Percentiles rank a stretch among this genome's conserved stretches.
These are phyloP conservation scores for Gryllus bimaculatus DNA, from an alignment of 1,140 invertebrate genomes.

Conservation along the genomic window DNA sequence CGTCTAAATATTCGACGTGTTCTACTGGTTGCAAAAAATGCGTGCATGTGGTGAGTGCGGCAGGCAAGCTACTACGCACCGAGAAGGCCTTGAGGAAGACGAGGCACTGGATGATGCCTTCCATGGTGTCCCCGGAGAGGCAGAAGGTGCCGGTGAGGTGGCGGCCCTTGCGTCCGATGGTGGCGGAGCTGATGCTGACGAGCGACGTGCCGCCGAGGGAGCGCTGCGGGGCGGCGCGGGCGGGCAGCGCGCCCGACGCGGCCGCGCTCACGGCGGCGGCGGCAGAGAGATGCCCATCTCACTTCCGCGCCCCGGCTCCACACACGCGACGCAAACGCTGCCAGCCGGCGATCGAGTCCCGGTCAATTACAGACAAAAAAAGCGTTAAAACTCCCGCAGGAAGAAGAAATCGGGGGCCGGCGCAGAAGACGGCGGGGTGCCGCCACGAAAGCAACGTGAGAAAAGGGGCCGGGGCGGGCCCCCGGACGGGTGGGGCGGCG, in stretches of 20 bases:
- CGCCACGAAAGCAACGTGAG: too few relatives aligned
- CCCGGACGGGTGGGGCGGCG: too few relatives aligned
- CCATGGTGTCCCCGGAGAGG: conserved; percentile 80
- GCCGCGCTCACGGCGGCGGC: conserved; percentile 23
- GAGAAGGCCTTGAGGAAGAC: conserved; percentile 85
- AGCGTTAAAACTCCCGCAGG: too few relatives aligned
- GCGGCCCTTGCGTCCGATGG: conserved; percentile 60
- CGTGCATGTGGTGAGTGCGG: not conserved
- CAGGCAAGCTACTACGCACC: conserved; percentile 50
- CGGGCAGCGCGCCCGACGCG: conserved; percentile 42
- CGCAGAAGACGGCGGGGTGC: too few relatives aligned
- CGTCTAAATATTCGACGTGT: too few relatives aligned
- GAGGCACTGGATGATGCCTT: conserved; percentile 83
- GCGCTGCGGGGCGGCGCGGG: conserved; percentile 24
- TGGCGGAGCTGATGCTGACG: conserved; percentile 56
- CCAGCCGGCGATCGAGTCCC: too few relatives aligned
- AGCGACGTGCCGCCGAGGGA: conserved; percentile 47
- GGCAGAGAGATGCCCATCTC: too few relatives aligned
- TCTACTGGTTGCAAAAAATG: conserved; percentile 6
- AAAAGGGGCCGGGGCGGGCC: too few relatives aligned
- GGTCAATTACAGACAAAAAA: too few relatives aligned
- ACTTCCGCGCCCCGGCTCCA: too few relatives aligned
- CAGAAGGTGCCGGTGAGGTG: conserved; percentile 79
- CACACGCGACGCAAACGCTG: too few relatives aligned
- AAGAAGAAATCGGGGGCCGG: too few relatives aligned